Evolutionary conservation across 2,113 vertebrate species (phyloP), one percentile per base, ranked within the genome.

Genomic region (Nipponia nippon): DNA sequence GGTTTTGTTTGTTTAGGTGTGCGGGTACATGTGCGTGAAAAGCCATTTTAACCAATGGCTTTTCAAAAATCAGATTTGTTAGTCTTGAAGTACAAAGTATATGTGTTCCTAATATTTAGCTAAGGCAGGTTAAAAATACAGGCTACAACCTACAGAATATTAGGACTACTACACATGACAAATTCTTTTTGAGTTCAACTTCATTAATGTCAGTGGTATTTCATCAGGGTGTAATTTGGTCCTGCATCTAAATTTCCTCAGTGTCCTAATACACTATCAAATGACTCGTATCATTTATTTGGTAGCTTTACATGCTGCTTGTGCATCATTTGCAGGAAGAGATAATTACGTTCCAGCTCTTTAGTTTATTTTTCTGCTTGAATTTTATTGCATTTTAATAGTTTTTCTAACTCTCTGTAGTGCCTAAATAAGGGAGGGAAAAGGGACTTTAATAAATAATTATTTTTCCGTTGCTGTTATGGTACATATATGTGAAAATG

Each of bases 331-430:
- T 94, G 83, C 73, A 92, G 66, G 29, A 76, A 70, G 44, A 93
- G 78, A 83, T 87, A 95, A 97, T 97, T 95, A 89, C 6, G 25
- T 72, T 91, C 81, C 92, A 87, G 67, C 67, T 83, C 83, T 80
- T 92, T 38, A 53, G 92, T 88, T 96, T 93, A 83, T 94, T 94
- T 95, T 93, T 79, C 93, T 87, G 49, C 81, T 79, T 91, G 62
- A 93, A 91, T 26, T 93, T 95, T 62, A 95, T 85, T 91, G 72
- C 32, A 26, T 94, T 96, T 93, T 87, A 95, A 90, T 87, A 73
- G 56, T 89, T 93, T 94, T 92, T 49, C 52, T 46, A 90, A 47
- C 47, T 72, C 55, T 72, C n/a, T 78, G 32, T 79, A 67, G 27
- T 23, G 44, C 47, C 34, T 79, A 89, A 92, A 75, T 32, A 87